A percentile compares a stretch with the other conserved stretches of the same genome.
phyloP scores from a whole-genome alignment of 2,888 invertebrate genomes.

The Sminthurinus aureus region DNA sequence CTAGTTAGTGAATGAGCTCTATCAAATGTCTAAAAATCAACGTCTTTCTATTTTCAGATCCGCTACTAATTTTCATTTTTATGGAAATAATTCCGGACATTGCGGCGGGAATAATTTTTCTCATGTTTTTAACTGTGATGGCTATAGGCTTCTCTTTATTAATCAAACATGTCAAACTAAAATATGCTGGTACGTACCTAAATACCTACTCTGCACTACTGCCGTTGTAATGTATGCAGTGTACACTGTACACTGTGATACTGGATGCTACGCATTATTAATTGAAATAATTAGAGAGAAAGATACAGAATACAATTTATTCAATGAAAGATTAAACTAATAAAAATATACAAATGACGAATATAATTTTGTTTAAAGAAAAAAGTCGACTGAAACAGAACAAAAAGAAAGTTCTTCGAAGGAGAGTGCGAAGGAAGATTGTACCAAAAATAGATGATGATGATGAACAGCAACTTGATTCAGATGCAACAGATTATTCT shows the following conservation, averaged over 20 bases:
- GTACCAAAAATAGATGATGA: not conserved
- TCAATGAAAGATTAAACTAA: not conserved
- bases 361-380: not conserved
- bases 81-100: conserved; percentile 16
- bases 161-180: conserved; percentile 2
- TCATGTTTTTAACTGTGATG: conserved; percentile 21
- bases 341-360: not conserved
- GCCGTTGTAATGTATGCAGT: too few relatives aligned
- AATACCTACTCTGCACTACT: too few relatives aligned
- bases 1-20: too few relatives aligned
- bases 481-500: not conserved
- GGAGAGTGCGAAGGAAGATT: not conserved
- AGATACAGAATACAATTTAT: not conserved
- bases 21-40: too few relatives aligned
- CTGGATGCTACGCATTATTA: too few relatives aligned
- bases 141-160: not conserved
- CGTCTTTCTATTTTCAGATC: conserved; percentile 6
- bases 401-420: not conserved
- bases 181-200: conserved; percentile 16
- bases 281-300: too few relatives aligned
- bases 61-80: conserved; percentile 15
- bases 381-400: not conserved
- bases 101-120: conserved; percentile 10
- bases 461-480: not conserved
- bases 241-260: too few relatives aligned